Conservation (phyloP, 2,888 invertebrate genomes). For the Rhopalosiphum nymphaeae region DNA sequence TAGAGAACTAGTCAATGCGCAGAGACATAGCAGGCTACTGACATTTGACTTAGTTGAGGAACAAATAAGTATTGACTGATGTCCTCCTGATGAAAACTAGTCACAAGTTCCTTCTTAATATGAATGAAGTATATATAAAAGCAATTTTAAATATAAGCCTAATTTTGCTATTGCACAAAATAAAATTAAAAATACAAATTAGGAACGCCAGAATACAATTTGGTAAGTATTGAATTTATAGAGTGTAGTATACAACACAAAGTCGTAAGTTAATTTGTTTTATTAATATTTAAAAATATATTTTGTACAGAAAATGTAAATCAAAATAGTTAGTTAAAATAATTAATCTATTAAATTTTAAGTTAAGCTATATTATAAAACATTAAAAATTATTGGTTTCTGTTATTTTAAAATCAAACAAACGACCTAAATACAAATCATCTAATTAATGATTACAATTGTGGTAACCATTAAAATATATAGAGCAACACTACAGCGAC, state of each 20-base stretch:
- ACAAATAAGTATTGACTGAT: background rate
- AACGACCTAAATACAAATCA: constrained; percentile 22
- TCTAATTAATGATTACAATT: constrained; percentile 46
- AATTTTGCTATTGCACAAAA: constrained; percentile 30
- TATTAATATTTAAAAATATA: constrained; percentile 44
- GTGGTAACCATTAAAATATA: constrained; percentile 45
- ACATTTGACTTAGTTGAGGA: background rate
- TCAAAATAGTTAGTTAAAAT: constrained; percentile 45
- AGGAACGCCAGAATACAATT: constrained; percentile 40
- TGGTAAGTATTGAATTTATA: constrained; percentile 32
- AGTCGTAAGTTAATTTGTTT: constrained; percentile 15
- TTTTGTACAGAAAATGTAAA: constrained; percentile 47
- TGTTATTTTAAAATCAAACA: constrained; percentile 34
- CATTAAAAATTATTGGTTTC: constrained; percentile 35
- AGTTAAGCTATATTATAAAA: constrained; percentile 13
- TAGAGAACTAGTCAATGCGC: too few species aligned
- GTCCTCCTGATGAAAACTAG: background rate
- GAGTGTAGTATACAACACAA: constrained; percentile 16
- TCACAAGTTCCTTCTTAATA: background rate
- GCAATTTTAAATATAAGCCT: background rate
- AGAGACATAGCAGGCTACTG: background rate
- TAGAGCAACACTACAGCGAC: constrained; percentile 15
- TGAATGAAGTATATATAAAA: background rate
- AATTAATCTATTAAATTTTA: constrained; percentile 45
- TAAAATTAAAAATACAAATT: constrained; percentile 22